A percentile compares a stretch with the other conserved stretches of the same genome.
These are phyloP conservation scores for Brevimyrus niger DNA, from an alignment of 2,113 vertebrate species.

Conservation along the genomic window DNA sequence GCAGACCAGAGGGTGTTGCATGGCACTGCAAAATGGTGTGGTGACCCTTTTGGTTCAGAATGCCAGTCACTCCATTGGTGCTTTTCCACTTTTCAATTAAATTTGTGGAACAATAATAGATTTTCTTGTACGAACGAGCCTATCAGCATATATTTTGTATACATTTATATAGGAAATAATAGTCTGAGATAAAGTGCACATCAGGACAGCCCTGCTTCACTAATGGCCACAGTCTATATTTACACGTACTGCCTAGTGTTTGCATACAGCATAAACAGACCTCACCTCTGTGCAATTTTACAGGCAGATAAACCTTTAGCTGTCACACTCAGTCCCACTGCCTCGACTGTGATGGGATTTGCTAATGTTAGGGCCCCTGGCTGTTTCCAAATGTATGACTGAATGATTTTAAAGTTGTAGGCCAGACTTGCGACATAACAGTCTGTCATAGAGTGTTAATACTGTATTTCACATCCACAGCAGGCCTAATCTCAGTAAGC, in stretches of 20 bases:
- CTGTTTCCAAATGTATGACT: neutral
- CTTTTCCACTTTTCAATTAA: neutral
- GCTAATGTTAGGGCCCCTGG: neutral
- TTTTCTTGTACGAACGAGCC: neutral
- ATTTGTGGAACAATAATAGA: too few relatives aligned
- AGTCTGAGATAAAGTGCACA: neutral
- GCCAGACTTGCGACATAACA: neutral
- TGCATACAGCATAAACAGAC: neutral
- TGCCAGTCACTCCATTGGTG: neutral
- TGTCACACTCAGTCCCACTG: neutral
- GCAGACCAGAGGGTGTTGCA: too few relatives aligned
- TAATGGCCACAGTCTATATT: neutral
- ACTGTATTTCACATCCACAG: neutral
- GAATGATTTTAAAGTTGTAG: neutral
- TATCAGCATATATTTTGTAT: neutral
- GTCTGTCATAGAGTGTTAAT: neutral
- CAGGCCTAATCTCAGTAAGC: neutral
- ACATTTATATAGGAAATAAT: neutral
- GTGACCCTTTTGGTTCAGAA: neutral
- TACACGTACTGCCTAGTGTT: neutral
- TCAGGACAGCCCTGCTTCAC: neutral
- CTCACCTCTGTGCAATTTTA: neutral
- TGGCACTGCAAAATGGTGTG: too few relatives aligned
- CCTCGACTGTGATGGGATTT: neutral
- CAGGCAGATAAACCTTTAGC: neutral